Percentiles rank a stretch among this genome's conserved stretches.
Conservation (phyloP, 1,140 invertebrate genomes). For the Drosophila biarmipes region DNA sequence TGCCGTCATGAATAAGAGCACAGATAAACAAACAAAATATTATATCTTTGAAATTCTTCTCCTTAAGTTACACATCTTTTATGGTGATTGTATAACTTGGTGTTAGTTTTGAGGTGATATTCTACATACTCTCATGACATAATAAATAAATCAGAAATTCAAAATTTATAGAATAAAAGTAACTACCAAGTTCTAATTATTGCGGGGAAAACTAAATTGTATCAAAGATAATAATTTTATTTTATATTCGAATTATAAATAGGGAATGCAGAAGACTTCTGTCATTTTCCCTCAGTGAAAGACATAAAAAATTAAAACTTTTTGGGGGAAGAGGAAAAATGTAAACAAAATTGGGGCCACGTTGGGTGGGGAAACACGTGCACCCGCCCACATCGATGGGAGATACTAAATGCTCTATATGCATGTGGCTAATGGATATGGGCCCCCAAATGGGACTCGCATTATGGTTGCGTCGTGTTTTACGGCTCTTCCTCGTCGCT, state of each 20-base stretch:
- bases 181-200: too few relatives aligned
- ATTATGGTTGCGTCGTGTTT: conserved; percentile 25
- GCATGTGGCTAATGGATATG: conserved; percentile 52
- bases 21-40: conserved; percentile 1
- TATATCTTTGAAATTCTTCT: neutral
- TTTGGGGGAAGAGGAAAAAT: conserved; percentile 23
- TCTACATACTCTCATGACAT: too few relatives aligned
- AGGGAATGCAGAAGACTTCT: neutral
- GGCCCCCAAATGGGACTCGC: conserved; percentile 36
- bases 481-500: conserved; percentile 34
- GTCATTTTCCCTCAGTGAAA: conserved; percentile 26
- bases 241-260: neutral
- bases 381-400: conserved; percentile 35
- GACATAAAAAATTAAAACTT: conserved; percentile 18
- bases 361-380: conserved; percentile 26
- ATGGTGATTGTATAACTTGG: too few relatives aligned
- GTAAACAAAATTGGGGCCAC: conserved; percentile 73
- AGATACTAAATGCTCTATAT: conserved; percentile 43
- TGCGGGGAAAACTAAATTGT: too few relatives aligned
- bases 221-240: too few relatives aligned
- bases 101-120: too few relatives aligned
- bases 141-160: too few relatives aligned
- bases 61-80: too few relatives aligned
- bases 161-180: too few relatives aligned
- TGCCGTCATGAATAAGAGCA: conserved; percentile 44